Evolutionary conservation across 2,113 vertebrate species (phyloP), one percentile per base, ranked within the genome.

Genomic region (Onychorhynchus coronatus): DNA sequence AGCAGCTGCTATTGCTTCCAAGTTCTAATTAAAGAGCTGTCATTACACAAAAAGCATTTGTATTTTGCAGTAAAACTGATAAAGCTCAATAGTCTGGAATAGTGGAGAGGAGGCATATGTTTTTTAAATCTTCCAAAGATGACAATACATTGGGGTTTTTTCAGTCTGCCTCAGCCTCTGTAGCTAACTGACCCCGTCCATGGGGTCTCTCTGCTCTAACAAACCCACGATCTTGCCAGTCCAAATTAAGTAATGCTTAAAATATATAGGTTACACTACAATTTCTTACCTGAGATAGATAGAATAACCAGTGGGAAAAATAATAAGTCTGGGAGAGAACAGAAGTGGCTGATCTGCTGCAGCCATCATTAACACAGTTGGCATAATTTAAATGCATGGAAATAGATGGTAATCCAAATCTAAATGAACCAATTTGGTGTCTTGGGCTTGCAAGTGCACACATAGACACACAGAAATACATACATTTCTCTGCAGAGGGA

Each of bases 21-120:
- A 93, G 65, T 91, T 94, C 93, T 95, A 94, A 95, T 93, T 97
- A 96, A 96, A 94, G 85, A 96, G 62, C 68, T 92, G 93, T 92
- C 89, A 84, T 93, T 95, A 74, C 65, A 88, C 65, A 75, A 68
- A 96, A 96, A 87, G 56, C 79, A 91, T 88, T 92, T 94, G 72
- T 89, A 86, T 68, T 92, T 88, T 91, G 93, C 83, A 85, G 59
- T 72, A 63, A 84, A 96, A 91, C 76, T 91, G 94, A 96, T 95
- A 95, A 97, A 93, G 80, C 68, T 93, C 73, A 78, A 44, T 92
- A 87, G 52, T 81, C 76, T 84, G 86, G 67, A 90, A 75, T 80
- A 74, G 10, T 77, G 67, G 72, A 80, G 39, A 50, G 79, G 62
- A 85, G 47, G 33, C 59, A 59, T 83, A 88, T 77, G 72, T 25